Percentiles rank a stretch among this genome's conserved stretches.
Evolutionary conservation across 2,888 invertebrate genomes (phyloP).

Genomic region (Drosophila monieri): DNA sequence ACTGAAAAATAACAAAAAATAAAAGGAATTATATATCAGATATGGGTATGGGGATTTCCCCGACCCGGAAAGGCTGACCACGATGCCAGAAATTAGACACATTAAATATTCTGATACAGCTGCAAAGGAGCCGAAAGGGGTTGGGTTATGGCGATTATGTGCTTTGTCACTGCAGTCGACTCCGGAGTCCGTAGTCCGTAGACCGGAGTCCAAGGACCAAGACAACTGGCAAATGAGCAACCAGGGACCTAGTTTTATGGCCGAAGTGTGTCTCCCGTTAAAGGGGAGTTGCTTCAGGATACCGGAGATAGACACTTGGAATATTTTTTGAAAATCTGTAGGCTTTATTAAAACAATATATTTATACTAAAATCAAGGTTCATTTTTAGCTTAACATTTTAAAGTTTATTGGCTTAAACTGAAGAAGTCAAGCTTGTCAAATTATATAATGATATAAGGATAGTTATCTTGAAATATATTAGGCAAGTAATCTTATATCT

Average conservation of each 20-base stretch:
- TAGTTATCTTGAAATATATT: too few relatives aligned
- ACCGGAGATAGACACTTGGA: slow-evolving; percentile 18
- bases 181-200: too few relatives aligned
- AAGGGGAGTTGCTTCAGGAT: slow-evolving; percentile 14
- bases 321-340: background rate
- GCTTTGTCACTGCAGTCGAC: slow-evolving; percentile 35
- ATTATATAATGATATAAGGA: too few relatives aligned
- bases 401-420: too few relatives aligned
- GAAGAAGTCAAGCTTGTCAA: too few relatives aligned
- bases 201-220: slow-evolving; percentile 17
- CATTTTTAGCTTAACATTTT: background rate
- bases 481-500: too few relatives aligned
- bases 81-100: slow-evolving; percentile 61
- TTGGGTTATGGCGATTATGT: slow-evolving; percentile 49
- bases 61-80: slow-evolving; percentile 23
- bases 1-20: slow-evolving; percentile 24
- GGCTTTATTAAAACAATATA: background rate
- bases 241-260: slow-evolving; percentile 61
- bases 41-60: background rate
- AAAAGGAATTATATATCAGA: slow-evolving; percentile 9
- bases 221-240: slow-evolving; percentile 56
- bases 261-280: slow-evolving; percentile 43
- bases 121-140: slow-evolving; percentile 34
- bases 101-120: slow-evolving; percentile 55
- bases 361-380: background rate